These are phyloP conservation scores for Diprion similis DNA, from an alignment of 1,140 invertebrate genomes.

Conservation along the genomic window DNA sequence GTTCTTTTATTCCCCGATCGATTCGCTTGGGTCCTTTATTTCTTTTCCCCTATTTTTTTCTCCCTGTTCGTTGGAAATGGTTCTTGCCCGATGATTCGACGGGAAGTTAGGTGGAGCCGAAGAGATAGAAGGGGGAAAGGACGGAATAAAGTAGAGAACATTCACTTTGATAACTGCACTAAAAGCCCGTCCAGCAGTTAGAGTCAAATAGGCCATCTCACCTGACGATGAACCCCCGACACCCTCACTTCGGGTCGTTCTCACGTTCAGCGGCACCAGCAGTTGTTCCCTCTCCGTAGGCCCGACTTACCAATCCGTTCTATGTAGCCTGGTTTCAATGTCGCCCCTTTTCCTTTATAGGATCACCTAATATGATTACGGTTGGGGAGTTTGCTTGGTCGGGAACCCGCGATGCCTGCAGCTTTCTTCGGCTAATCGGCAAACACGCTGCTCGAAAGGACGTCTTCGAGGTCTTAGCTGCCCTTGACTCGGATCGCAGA, in stretches of 20 bases:
- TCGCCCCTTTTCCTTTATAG: constrained; percentile 5
- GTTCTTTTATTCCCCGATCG: too few species aligned
- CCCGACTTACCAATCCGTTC: background rate
- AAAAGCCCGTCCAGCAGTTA: constrained; percentile 11
- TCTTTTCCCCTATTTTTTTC: too few species aligned
- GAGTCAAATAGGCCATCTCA: constrained; percentile 12
- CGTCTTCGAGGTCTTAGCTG: too few species aligned
- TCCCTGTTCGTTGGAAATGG: too few species aligned
- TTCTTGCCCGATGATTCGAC: too few species aligned
- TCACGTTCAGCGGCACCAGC: background rate
- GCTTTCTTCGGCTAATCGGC: background rate
- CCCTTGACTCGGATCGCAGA: too few species aligned
- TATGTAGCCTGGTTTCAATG: background rate
- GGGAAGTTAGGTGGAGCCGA: too few species aligned
- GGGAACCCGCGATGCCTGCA: background rate
- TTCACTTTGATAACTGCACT: constrained; percentile 17
- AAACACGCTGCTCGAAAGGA: too few species aligned
- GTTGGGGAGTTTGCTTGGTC: background rate
- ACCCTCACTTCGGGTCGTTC: background rate
- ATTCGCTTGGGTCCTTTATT: too few species aligned
- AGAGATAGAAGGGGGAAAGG: background rate
- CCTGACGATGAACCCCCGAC: constrained; percentile 1
- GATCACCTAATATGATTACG: constrained; percentile 7
- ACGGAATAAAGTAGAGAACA: constrained; percentile 9
- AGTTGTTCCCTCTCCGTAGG: background rate